These are phyloP conservation scores for Epinephelus coioides DNA, from an alignment of 2,797 vertebrate species.

Conservation along the genomic window DNA sequence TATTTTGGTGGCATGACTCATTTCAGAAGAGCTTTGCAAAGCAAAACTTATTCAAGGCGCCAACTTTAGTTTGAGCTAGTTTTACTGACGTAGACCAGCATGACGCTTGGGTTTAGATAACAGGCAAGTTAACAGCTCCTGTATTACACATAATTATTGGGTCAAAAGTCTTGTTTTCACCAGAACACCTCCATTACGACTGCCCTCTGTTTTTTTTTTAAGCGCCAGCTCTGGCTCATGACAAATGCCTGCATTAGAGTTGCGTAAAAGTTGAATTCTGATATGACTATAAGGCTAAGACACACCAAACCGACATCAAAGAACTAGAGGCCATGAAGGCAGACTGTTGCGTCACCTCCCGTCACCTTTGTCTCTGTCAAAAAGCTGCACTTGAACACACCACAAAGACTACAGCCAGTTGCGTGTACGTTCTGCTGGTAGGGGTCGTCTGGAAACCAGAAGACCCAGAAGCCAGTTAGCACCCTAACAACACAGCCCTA, in stretches of 20 bases:
- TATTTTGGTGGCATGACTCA: slow-evolving; percentile 37
- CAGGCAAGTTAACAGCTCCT: not conserved
- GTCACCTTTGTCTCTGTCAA: too few species aligned
- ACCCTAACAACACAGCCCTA: too few species aligned
- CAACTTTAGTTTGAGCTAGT: not conserved
- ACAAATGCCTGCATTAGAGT: not conserved
- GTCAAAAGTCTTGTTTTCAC: not conserved
- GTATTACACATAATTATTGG: not conserved
- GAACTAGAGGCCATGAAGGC: too few species aligned
- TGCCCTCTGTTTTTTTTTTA: not conserved
- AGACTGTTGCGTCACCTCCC: too few species aligned
- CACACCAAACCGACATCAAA: too few species aligned
- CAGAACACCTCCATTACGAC: not conserved
- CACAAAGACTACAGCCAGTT: too few species aligned
- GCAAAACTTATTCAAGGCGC: slow-evolving; percentile 1
- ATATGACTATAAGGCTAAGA: not conserved
- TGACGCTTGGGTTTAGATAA: not conserved
- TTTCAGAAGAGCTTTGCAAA: slow-evolving; percentile 17
- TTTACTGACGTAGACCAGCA: not conserved
- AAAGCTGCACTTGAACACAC: too few species aligned
- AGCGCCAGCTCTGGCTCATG: not conserved
- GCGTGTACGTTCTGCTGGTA: too few species aligned
- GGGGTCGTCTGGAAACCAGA: too few species aligned
- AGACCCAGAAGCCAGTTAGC: too few species aligned
- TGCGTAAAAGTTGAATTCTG: not conserved